Conservation (phyloP, 2,113 vertebrate genomes). For the Octodon degus region DNA sequence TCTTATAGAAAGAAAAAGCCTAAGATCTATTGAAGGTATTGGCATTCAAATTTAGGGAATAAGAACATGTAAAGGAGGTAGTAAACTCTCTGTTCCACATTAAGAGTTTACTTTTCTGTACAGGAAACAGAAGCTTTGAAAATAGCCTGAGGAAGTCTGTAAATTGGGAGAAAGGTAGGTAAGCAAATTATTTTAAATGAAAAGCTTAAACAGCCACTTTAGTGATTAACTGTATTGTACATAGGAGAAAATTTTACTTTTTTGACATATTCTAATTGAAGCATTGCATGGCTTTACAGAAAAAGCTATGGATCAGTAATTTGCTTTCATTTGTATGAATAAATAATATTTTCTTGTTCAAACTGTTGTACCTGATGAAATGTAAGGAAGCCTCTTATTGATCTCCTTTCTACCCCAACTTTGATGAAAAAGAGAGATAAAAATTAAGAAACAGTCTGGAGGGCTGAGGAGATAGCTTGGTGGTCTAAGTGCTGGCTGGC, state of each 20-base stretch:
- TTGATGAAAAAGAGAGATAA: background rate
- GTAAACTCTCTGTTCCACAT: background rate
- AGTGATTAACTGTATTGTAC: background rate
- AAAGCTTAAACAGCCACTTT: background rate
- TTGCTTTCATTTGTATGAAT: background rate
- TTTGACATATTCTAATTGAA: background rate
- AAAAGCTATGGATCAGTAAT: background rate
- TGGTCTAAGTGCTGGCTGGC: no score
- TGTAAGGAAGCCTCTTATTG: background rate
- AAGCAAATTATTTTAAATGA: background rate
- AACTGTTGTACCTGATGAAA: background rate
- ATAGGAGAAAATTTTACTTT: background rate
- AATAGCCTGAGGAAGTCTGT: background rate
- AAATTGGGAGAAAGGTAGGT: background rate
- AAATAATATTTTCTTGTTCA: background rate
- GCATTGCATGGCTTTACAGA: background rate
- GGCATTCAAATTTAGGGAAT: background rate
- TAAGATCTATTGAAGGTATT: background rate
- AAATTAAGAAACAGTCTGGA: background rate
- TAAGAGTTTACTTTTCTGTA: background rate
- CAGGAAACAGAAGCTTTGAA: background rate
- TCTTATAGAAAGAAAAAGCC: background rate
- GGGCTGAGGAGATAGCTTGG: background rate
- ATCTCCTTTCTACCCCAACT: background rate
- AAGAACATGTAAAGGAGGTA: background rate